phyloP scores from a whole-genome alignment of 2,113 vertebrate genomes.

The Ptilorrhoa leucosticta region DNA sequence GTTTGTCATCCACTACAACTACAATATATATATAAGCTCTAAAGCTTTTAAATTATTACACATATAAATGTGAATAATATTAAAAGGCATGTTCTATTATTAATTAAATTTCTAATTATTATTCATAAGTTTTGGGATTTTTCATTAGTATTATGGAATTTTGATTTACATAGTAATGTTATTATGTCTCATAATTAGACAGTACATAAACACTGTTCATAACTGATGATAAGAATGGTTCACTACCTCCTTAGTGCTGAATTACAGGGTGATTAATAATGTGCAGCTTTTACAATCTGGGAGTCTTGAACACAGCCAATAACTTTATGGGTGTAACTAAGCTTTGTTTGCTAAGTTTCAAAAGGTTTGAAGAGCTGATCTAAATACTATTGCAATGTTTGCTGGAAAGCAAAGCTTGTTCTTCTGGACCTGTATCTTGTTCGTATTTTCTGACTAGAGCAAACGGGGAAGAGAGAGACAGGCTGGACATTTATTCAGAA shows the following conservation, averaged over 20 bases:
- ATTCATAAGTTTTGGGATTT: slow-evolving; percentile 2
- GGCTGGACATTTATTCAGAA: not conserved
- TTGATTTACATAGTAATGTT: slow-evolving; percentile 48
- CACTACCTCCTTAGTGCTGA: not conserved
- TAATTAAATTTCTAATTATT: slow-evolving; percentile 51
- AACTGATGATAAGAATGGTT: slow-evolving; percentile 6
- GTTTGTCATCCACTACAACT: not conserved
- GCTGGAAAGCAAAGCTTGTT: not conserved
- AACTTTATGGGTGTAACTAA: not conserved
- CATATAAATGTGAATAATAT: slow-evolving; percentile 10
- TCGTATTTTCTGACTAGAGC: not conserved
- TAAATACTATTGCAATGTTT: not conserved
- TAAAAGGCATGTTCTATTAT: not conserved
- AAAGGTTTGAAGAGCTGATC: not conserved
- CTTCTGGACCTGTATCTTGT: not conserved
- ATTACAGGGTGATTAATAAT: slow-evolving; percentile 10
- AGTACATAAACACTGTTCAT: not conserved
- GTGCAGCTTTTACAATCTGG: not conserved
- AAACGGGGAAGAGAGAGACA: not conserved
- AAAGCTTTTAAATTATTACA: slow-evolving; percentile 42
- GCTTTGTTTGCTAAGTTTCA: not conserved
- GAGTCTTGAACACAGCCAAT: not conserved
- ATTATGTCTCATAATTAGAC: slow-evolving; percentile 19
- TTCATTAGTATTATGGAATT: slow-evolving; percentile 51
- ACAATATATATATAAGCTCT: not conserved